phyloP scores from a whole-genome alignment of 2,888 invertebrate species.

The Mechanitis messenoides region DNA sequence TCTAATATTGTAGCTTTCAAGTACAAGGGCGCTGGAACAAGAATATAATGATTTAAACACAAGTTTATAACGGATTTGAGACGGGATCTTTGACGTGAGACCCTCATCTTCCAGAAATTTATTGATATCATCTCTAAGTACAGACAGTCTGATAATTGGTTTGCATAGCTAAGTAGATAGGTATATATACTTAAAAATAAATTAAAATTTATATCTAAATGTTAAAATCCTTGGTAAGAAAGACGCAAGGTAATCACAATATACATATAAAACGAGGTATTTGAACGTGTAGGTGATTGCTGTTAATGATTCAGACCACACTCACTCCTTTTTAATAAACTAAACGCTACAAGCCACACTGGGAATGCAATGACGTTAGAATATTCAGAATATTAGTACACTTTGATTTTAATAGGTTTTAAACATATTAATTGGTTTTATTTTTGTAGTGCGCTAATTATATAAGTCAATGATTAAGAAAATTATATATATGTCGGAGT shows the following conservation, averaged over 20 bases:
- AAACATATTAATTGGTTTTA: too few species aligned
- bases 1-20: constrained; percentile 86
- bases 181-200: background rate
- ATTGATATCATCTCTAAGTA: background rate
- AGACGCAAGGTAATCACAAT: constrained; percentile 10
- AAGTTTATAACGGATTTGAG: background rate
- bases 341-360: constrained; percentile 32
- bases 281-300: constrained; percentile 5
- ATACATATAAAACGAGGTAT: constrained; percentile 18
- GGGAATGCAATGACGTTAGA: constrained; percentile 2
- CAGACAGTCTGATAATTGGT: too few species aligned
- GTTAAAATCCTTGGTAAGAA: background rate
- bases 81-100: background rate
- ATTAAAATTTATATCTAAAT: background rate
- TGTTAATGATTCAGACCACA: constrained; percentile 43
- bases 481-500: too few species aligned
- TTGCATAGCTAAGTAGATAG: too few species aligned
- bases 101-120: constrained; percentile 1
- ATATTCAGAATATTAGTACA: background rate
- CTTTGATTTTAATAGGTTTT: too few species aligned
- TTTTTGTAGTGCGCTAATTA: too few species aligned
- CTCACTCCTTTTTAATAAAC: constrained; percentile 61
- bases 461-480: too few species aligned
- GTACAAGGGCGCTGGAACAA: constrained; percentile 79
- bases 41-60: constrained; percentile 3